Evolutionary conservation across 1,140 invertebrate species (phyloP).

Genomic region (Pomacea maculata): DNA sequence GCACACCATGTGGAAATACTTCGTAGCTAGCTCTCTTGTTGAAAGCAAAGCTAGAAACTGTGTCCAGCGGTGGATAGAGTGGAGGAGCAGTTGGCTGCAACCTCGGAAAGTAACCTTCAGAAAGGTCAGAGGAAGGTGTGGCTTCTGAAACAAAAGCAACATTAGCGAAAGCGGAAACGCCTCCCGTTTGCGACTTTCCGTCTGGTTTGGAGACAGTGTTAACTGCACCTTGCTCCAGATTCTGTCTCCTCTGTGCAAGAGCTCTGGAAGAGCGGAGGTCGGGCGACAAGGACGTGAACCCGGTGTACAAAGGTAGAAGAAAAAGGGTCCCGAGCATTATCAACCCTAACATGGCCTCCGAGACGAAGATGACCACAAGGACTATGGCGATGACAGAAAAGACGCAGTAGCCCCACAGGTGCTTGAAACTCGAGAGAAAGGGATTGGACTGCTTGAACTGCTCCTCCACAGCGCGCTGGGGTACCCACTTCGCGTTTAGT

Average conservation of each 20-base stretch:
- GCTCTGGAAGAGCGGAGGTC: slow-evolving; percentile 31
- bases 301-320: slow-evolving; percentile 48
- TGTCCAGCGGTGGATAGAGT: too few species aligned
- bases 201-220: slow-evolving; percentile 21
- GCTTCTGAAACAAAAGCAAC: background rate
- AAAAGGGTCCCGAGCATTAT: slow-evolving; percentile 44
- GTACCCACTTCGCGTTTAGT: slow-evolving; percentile 52
- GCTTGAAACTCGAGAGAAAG: slow-evolving; percentile 52
- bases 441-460: slow-evolving; percentile 53
- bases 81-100: too few species aligned
- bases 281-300: slow-evolving; percentile 44
- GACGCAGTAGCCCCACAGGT: slow-evolving; percentile 53
- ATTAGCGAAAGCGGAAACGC: background rate
- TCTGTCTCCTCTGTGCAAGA: slow-evolving; percentile 15
- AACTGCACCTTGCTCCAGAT: slow-evolving; percentile 9
- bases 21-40: too few species aligned
- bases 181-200: background rate
- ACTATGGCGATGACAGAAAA: slow-evolving; percentile 37
- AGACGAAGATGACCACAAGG: slow-evolving; percentile 38
- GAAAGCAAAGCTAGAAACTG: too few species aligned
- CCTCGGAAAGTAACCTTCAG: too few species aligned
- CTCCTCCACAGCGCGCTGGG: slow-evolving; percentile 57
- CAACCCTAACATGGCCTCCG: slow-evolving; percentile 31
- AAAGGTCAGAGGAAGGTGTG: too few species aligned
- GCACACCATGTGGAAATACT: too few species aligned